phyloP scores from a whole-genome alignment of 2,113 vertebrate genomes.

The Pseudopipra pipra region DNA sequence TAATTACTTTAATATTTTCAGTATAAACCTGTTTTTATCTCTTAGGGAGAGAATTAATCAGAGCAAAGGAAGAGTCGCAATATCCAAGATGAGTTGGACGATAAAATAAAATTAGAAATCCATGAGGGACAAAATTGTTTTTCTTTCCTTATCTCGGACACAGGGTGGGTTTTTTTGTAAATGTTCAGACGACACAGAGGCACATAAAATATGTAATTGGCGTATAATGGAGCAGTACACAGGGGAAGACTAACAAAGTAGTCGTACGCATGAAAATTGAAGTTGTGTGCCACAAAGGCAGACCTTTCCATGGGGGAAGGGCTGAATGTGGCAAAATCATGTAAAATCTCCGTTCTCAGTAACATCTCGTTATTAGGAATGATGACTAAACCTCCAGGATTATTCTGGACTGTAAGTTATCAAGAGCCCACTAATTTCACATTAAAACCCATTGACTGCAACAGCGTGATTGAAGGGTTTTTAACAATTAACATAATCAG shows the following conservation, averaged over 20 bases:
- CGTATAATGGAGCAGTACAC: not conserved
- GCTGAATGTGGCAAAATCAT: slow-evolving; percentile 78
- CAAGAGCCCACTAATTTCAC: slow-evolving; percentile 99
- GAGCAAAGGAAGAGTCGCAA: not conserved
- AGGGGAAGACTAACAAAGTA: slow-evolving; percentile 12
- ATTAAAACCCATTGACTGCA: slow-evolving; percentile 99
- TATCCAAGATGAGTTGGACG: not conserved
- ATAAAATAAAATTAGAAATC: not conserved
- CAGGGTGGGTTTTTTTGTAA: not conserved
- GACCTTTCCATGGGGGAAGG: slow-evolving; percentile 69
- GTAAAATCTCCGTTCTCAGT: slow-evolving; percentile 79
- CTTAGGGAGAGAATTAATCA: not conserved
- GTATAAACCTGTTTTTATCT: not conserved
- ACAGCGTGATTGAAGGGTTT: slow-evolving; percentile 97
- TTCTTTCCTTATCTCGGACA: not conserved
- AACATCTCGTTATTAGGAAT: slow-evolving; percentile 88
- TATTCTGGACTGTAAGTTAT: slow-evolving; percentile 98
- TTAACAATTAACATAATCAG: slow-evolving; percentile 99
- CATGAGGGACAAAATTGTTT: not conserved
- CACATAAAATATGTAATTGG: not conserved
- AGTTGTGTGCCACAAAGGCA: slow-evolving; percentile 58
- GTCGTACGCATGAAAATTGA: slow-evolving; percentile 10
- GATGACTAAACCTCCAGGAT: slow-evolving; percentile 93
- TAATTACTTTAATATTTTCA: not conserved
- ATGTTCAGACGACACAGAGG: not conserved